Percentiles rank a stretch among this genome's conserved stretches.
Evolutionary conservation across 1,140 invertebrate genomes (phyloP).

Genomic region (Zeugodacus cucurbitae): DNA sequence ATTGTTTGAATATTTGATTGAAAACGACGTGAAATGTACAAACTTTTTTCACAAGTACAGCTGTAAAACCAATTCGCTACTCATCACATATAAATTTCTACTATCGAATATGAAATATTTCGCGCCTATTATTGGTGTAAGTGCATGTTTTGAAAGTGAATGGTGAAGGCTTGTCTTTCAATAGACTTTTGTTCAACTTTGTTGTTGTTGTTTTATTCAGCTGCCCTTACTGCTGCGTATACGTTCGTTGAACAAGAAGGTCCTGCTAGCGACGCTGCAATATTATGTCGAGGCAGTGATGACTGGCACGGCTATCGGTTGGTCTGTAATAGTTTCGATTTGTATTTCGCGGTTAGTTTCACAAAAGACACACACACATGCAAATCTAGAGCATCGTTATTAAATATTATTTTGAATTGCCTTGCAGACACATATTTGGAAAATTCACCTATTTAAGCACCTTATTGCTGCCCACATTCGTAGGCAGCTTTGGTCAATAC

Average conservation of each 20-base stretch:
- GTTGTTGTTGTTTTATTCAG: constrained; percentile 29
- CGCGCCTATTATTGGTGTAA: constrained; percentile 48
- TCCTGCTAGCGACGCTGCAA: constrained; percentile 23
- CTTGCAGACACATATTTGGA: background rate
- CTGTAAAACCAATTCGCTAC: constrained; percentile 43
- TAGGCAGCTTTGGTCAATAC: constrained; percentile 46
- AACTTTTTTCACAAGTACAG: constrained; percentile 48
- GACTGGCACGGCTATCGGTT: constrained; percentile 30
- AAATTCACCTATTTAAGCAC: constrained; percentile 45
- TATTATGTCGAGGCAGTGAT: constrained; percentile 48
- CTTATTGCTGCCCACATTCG: constrained; percentile 45
- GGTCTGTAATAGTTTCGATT: constrained; percentile 11
- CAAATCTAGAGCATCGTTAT: no score
- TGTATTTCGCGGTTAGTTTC: constrained; percentile 49
- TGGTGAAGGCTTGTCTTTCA: background rate
- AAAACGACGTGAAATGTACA: constrained; percentile 45
- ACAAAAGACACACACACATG: background rate
- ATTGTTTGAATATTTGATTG: constrained; percentile 44
- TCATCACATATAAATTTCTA: constrained; percentile 46
- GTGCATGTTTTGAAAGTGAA: background rate
- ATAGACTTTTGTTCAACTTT: background rate
- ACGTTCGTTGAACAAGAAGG: background rate
- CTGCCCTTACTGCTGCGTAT: constrained; percentile 30
- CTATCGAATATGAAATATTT: constrained; percentile 53
- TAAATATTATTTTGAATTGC: background rate